Base-by-base conservation (phyloP, 2,113 vertebrate genomes). In the Caracal caracal region DNA sequence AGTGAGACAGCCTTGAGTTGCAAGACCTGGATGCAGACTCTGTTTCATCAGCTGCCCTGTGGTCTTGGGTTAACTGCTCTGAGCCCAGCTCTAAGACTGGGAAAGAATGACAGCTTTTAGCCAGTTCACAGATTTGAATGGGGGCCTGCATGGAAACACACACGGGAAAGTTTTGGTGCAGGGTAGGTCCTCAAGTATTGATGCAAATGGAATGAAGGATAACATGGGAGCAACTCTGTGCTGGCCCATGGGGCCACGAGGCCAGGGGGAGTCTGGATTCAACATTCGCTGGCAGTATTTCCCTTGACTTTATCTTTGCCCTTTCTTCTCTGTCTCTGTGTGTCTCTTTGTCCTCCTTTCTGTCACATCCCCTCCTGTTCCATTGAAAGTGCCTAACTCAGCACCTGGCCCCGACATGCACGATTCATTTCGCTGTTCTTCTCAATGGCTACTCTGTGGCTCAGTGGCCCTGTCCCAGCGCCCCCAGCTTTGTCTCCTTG, bases 391-490 rank as follows among this genome's bases (percentile, higher is more conserved):
- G 88, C 65, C 83, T 95, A 73, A 80, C 89, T 92, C 94, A 90
- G 95, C 87, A 95, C 97, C 97, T 97, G 95, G 96, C 92, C 71
- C 87, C 3, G 4, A 30, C 56, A 76, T 1, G 22, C 73, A 76
- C 66, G 0, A 16, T 75, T 93, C 96, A 85, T 71, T 71, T 86
- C 76, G 78, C 49, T 71, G 56, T 71, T 49, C 59, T 53, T 70
- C 95, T 97, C 96, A 95, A 93, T 97, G 88, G 94, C 53, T 56
- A 47, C 94, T 96, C 94, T 96, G 94, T 96, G 56, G 85, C 93
- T 83, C 63, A 11, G 2, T 19, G 49, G 53, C 0, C 1, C 73
- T 9, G 15, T 33, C 71, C 51, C 16, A 0, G 70, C 65, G 12
- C 78, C 80, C 76, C 73, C 86, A 93, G 65, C 73, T 49, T 85